Evolutionary conservation across 2,113 vertebrate genomes (phyloP).

Genomic region (Catharus fuscescens): DNA sequence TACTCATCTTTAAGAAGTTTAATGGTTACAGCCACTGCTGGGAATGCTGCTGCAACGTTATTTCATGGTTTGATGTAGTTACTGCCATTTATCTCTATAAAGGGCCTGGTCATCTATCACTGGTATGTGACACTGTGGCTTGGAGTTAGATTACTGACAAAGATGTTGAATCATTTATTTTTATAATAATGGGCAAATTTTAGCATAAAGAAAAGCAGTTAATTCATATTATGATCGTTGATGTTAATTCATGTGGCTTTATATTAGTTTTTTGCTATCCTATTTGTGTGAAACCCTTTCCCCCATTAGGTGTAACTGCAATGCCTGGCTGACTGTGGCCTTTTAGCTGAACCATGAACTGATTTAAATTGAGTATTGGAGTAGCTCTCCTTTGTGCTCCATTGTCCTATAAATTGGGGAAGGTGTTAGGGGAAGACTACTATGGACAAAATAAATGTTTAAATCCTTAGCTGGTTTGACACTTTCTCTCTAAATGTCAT

Average conservation of each 20-base stretch:
- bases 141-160: background rate
- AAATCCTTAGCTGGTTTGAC: background rate
- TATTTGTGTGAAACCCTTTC: background rate
- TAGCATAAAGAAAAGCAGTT: background rate
- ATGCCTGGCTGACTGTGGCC: background rate
- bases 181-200: background rate
- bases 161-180: background rate
- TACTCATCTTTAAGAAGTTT: background rate
- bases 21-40: background rate
- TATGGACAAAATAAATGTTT: background rate
- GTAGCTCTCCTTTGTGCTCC: background rate
- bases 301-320: background rate
- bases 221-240: background rate
- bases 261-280: background rate
- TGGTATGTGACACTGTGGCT: background rate
- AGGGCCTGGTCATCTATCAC: background rate
- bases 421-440: background rate
- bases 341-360: constrained; percentile 18
- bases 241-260: background rate
- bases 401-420: background rate
- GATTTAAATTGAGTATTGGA: constrained; percentile 13
- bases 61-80: constrained; percentile 13
- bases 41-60: background rate
- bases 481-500: constrained; percentile 9
- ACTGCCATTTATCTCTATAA: constrained; percentile 10